These are phyloP conservation scores for Tyrophagus putrescentiae DNA, from an alignment of 1,140 invertebrate species.

Conservation along the genomic window DNA sequence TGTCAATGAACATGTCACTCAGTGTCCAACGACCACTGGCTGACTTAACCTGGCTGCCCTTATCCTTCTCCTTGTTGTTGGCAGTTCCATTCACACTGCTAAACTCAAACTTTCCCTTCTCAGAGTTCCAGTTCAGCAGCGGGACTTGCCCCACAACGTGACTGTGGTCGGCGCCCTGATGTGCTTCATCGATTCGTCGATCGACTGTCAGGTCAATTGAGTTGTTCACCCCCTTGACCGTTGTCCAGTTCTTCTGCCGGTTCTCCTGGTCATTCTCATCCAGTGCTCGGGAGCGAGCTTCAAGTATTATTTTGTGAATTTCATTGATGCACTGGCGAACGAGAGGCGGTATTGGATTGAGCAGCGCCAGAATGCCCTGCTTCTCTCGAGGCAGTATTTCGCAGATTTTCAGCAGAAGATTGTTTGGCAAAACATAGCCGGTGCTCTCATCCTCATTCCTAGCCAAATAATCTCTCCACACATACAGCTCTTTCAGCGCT, in stretches of 20 bases:
- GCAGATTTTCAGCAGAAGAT: conserved; percentile 57
- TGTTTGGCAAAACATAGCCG: conserved; percentile 25
- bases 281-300: conserved; percentile 54
- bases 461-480: conserved; percentile 74
- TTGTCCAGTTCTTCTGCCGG: neutral
- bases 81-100: neutral
- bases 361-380: conserved; percentile 82
- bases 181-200: neutral
- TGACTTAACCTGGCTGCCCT: neutral
- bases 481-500: conserved; percentile 63
- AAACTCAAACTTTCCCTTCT: neutral
- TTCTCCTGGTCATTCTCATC: conserved; percentile 37
- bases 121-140: neutral
- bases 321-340: conserved; percentile 57
- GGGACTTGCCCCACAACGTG: neutral
- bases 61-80: neutral
- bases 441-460: conserved; percentile 77
- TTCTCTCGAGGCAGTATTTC: conserved; percentile 79
- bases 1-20: neutral
- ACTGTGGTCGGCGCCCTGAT: neutral
- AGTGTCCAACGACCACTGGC: neutral
- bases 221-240: neutral
- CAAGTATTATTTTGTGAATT: conserved; percentile 57
- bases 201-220: conserved; percentile 4
- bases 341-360: conserved; percentile 77